phyloP scores from a whole-genome alignment of 2,888 invertebrate species.

The Disparrhopalites patrizii region DNA sequence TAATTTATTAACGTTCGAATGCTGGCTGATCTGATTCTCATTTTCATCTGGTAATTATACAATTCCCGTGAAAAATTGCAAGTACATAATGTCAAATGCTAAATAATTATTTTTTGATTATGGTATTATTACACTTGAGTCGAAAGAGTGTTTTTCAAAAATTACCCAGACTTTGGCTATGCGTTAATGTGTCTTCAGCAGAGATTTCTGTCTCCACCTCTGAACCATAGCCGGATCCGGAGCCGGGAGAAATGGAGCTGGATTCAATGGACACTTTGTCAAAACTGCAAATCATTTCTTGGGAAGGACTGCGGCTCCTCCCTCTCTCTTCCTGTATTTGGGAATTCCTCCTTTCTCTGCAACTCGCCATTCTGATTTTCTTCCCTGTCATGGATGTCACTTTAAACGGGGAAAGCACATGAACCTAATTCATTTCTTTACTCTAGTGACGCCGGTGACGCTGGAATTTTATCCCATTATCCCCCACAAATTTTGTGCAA shows the following conservation, averaged over 20 bases:
- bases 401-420: too few relatives aligned
- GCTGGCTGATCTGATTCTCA: background rate
- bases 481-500: too few relatives aligned
- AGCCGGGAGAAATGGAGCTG: slow-evolving; percentile 1
- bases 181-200: background rate
- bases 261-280: background rate
- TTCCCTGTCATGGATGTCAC: too few relatives aligned
- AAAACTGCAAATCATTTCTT: slow-evolving; percentile 12
- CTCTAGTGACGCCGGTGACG: too few relatives aligned
- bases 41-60: background rate
- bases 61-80: background rate
- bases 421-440: too few relatives aligned
- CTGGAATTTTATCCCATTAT: too few relatives aligned
- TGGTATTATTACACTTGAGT: background rate
- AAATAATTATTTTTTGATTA: too few relatives aligned
- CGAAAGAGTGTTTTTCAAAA: background rate
- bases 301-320: too few relatives aligned
- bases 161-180: background rate
- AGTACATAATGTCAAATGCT: too few relatives aligned
- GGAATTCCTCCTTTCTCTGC: too few relatives aligned
- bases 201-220: background rate
- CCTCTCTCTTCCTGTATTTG: too few relatives aligned
- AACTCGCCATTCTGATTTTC: too few relatives aligned
- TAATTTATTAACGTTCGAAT: background rate
- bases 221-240: background rate